A percentile compares a stretch with the other conserved stretches of the same genome.
These are phyloP conservation scores for Oxytorus armatus DNA, from an alignment of 2,888 invertebrate genomes.

Conservation along the genomic window DNA sequence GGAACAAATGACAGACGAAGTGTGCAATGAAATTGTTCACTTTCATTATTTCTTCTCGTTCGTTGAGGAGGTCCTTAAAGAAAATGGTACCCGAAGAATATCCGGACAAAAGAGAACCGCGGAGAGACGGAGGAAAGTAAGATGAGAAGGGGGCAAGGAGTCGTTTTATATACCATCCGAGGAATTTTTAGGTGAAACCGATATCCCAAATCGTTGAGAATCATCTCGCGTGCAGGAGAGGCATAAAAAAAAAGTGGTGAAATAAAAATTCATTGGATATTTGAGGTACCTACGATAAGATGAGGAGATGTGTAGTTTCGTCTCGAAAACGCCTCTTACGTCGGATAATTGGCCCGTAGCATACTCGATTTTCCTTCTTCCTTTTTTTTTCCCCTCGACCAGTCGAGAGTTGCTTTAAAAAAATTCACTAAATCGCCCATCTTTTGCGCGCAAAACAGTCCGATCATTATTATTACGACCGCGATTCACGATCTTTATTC, in stretches of 20 bases:
- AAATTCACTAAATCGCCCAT: constrained; percentile 40
- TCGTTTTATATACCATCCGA: neutral
- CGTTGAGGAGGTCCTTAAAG: neutral
- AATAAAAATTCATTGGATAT: constrained; percentile 32
- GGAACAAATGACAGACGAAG: neutral
- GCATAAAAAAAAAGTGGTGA: constrained; percentile 5
- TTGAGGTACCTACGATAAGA: constrained; percentile 11
- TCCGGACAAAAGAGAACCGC: neutral
- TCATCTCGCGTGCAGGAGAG: constrained; percentile 11
- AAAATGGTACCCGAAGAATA: neutral
- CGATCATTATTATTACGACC: constrained; percentile 34
- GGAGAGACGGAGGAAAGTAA: neutral
- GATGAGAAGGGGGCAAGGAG: neutral
- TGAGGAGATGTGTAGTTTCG: neutral
- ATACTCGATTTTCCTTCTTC: constrained; percentile 20
- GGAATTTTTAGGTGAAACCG: constrained; percentile 20
- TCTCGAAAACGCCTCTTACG: constrained; percentile 13
- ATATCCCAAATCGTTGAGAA: neutral
- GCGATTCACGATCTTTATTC: constrained; percentile 30
- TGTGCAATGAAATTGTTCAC: neutral
- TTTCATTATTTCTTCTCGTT: neutral
- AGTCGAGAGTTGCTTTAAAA: constrained; percentile 15
- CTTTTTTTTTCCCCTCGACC: neutral
- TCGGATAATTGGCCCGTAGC: constrained; percentile 24
- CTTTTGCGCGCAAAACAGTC: neutral